These are phyloP conservation scores for Drosophila macrospina DNA, from an alignment of 2,888 invertebrate genomes.

Conservation along the genomic window DNA sequence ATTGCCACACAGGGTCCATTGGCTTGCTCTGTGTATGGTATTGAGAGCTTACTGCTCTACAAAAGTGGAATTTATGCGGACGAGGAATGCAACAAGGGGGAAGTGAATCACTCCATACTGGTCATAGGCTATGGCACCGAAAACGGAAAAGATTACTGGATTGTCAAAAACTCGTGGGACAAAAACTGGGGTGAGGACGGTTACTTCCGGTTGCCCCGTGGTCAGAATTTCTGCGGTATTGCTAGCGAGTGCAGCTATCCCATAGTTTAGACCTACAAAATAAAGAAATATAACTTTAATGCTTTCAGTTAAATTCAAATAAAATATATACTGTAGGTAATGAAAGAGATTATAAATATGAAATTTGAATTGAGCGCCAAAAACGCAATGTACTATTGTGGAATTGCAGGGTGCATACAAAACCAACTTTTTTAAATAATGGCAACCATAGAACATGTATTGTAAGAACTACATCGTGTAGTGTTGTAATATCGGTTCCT, in stretches of 20 bases:
- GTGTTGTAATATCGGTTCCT: constrained; percentile 15
- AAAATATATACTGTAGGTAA: not conserved
- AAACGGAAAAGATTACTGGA: constrained; percentile 84
- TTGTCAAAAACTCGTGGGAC: constrained; percentile 85
- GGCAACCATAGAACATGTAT: not conserved
- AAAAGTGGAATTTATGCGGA: constrained; percentile 83
- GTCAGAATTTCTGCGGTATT: constrained; percentile 83
- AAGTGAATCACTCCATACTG: constrained; percentile 83
- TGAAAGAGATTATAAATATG: not conserved
- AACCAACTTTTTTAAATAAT: not conserved
- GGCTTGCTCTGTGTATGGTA: constrained; percentile 82
- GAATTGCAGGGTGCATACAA: not conserved
- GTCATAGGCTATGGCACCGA: constrained; percentile 85
- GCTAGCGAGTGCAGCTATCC: constrained; percentile 84
- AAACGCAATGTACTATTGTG: not conserved
- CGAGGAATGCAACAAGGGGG: constrained; percentile 82
- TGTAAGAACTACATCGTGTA: not conserved
- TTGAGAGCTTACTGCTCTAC: constrained; percentile 82
- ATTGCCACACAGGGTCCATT: constrained; percentile 83
- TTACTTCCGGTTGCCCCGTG: constrained; percentile 83
- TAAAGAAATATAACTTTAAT: not conserved
- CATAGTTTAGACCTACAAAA: constrained; percentile 58
- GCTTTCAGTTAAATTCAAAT: too few relatives aligned
- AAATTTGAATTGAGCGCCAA: constrained; percentile 9
- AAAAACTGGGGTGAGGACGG: constrained; percentile 84